These are phyloP conservation scores for Gibbula magus DNA, from an alignment of 2,888 invertebrate species.

Conservation along the genomic window DNA sequence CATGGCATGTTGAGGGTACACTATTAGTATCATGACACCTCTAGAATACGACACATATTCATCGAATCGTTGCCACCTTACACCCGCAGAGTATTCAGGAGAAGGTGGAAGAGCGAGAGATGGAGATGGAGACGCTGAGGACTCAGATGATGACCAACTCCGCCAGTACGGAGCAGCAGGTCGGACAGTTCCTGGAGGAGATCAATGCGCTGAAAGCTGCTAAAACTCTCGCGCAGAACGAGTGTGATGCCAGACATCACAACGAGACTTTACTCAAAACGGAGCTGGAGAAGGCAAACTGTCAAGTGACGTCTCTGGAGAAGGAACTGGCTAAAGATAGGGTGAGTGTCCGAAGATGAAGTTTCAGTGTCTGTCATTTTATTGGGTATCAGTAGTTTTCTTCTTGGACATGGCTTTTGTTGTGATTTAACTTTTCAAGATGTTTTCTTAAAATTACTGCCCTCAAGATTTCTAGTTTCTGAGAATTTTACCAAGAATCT, in stretches of 20 bases:
- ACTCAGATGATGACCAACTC: background rate
- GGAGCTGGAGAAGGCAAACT: conserved; percentile 21
- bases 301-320: conserved; percentile 12
- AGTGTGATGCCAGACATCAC: conserved; percentile 28
- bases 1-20: no score
- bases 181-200: conserved; percentile 23
- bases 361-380: no score
- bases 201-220: conserved; percentile 16
- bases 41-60: no score
- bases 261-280: conserved; percentile 14
- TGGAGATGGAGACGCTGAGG: background rate
- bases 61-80: no score
- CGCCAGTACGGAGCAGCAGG: conserved; percentile 21
- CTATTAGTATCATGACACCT: no score
- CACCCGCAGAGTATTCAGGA: background rate
- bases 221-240: conserved; percentile 18
- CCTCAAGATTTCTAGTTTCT: no score
- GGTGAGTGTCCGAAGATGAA: conserved; percentile 24
- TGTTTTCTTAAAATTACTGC: no score
- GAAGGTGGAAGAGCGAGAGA: background rate
- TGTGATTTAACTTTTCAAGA: no score
- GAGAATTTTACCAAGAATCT: no score
- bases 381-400: no score
- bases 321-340: conserved; percentile 29
- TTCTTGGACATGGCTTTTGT: no score